A percentile compares a stretch with the other conserved stretches of the same genome.
phyloP scores from a whole-genome alignment of 2,797 vertebrate genomes.

The Sebastes hopkinsi region DNA sequence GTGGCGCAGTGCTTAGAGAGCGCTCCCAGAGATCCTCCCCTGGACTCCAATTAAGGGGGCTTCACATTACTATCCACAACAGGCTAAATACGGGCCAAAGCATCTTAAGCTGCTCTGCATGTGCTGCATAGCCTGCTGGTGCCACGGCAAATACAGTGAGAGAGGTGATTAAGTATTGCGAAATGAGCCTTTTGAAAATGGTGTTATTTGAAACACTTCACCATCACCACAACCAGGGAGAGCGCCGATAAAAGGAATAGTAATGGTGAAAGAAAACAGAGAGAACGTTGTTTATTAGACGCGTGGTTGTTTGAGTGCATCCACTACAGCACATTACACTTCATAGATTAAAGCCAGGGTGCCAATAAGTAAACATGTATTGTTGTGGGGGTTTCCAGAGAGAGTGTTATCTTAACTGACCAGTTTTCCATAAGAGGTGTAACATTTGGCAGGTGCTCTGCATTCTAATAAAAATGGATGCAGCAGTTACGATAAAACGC shows the following conservation, averaged over 20 bases:
- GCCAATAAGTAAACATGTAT: conserved; percentile 42
- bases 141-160: conserved; percentile 27
- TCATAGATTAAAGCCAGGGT: conserved; percentile 31
- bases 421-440: conserved; percentile 63
- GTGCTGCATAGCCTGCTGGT: conserved; percentile 40
- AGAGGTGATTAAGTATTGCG: conserved; percentile 45
- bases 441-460: conserved; percentile 60
- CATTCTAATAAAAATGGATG: conserved; percentile 71
- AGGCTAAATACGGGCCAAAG: conserved; percentile 59
- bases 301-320: conserved; percentile 27
- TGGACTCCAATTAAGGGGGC: conserved; percentile 78
- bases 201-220: conserved; percentile 23
- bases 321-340: conserved; percentile 31
- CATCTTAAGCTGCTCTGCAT: conserved; percentile 66
- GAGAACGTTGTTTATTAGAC: conserved; percentile 10
- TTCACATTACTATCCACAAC: conserved; percentile 67
- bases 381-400: conserved; percentile 1
- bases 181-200: conserved; percentile 22
- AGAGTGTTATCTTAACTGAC: conserved; percentile 63
- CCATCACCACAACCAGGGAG: background rate
- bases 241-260: conserved; percentile 28
- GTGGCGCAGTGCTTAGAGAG: conserved; percentile 75
- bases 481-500: conserved; percentile 59
- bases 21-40: conserved; percentile 73
- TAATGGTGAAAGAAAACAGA: conserved; percentile 10